These are phyloP conservation scores for Aix galericulata DNA, from an alignment of 2,113 vertebrate genomes.

Conservation along the genomic window DNA sequence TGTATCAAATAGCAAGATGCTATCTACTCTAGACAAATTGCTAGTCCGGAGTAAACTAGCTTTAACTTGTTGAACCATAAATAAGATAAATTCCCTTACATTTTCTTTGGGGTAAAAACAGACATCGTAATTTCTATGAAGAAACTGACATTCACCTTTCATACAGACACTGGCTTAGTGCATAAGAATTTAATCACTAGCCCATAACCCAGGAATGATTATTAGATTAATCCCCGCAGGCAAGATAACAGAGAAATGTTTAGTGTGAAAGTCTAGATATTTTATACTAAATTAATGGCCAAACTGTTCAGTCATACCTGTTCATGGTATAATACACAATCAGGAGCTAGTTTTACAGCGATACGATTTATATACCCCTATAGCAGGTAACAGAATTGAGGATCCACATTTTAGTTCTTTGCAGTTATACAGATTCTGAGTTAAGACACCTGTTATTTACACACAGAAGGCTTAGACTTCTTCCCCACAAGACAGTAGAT, in stretches of 20 bases:
- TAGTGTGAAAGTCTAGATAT: background rate
- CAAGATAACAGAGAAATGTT: background rate
- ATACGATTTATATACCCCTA: background rate
- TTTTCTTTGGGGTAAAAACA: background rate
- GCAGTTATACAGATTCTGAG: background rate
- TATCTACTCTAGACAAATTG: background rate
- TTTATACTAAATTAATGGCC: background rate
- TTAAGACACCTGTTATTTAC: background rate
- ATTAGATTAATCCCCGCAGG: background rate
- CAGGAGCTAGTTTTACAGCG: background rate
- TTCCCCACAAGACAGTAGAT: background rate
- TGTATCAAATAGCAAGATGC: background rate
- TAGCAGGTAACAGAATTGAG: background rate
- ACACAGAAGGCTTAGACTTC: background rate
- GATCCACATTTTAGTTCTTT: fast-evolving
- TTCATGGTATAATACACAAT: background rate
- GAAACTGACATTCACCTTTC: background rate
- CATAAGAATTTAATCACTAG: background rate
- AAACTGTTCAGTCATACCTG: background rate
- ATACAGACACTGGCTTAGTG: background rate
- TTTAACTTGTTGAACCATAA: background rate
- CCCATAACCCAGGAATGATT: background rate
- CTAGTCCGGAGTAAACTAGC: background rate
- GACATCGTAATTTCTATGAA: background rate
- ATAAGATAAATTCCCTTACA: background rate